These are phyloP conservation scores for Ametastegia equiseti DNA, from an alignment of 2,888 invertebrate species.

Conservation along the genomic window DNA sequence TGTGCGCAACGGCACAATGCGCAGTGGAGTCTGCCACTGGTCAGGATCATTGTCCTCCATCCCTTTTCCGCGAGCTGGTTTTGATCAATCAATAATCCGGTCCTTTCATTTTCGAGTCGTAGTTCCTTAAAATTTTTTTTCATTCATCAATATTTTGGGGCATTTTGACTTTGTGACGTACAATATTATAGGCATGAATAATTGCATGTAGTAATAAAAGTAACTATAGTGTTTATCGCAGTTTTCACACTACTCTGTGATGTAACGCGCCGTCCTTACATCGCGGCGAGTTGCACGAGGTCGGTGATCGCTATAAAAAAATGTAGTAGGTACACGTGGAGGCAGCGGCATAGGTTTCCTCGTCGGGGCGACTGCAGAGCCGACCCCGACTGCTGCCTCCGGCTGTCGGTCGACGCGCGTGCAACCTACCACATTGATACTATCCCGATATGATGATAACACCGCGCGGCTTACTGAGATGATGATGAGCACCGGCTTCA, in stretches of 20 bases:
- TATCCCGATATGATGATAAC: slow-evolving; percentile 39
- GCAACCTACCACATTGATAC: slow-evolving; percentile 57
- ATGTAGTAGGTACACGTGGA: slow-evolving; percentile 74
- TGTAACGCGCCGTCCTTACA: slow-evolving; percentile 77
- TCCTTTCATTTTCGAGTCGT: neutral
- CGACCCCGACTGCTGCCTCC: slow-evolving; percentile 67
- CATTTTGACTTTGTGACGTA: neutral
- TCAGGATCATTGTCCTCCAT: slow-evolving; percentile 61
- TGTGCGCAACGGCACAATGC: slow-evolving; percentile 61
- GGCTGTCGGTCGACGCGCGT: slow-evolving; percentile 65
- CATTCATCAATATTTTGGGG: neutral
- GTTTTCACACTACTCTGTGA: slow-evolving; percentile 60
- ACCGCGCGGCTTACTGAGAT: neutral
- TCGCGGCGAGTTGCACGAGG: slow-evolving; percentile 81
- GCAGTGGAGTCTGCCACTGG: slow-evolving; percentile 64
- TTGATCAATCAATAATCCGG: slow-evolving; percentile 64
- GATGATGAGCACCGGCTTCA: slow-evolving; percentile 28
- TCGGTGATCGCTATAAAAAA: slow-evolving; percentile 80
- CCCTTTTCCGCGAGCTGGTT: slow-evolving; percentile 60
- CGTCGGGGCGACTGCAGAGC: slow-evolving; percentile 51
- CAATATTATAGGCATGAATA: neutral
- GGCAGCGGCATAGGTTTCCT: slow-evolving; percentile 70
- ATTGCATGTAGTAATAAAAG: neutral
- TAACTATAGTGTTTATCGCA: slow-evolving; percentile 25
- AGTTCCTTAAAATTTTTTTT: neutral